Conservation (phyloP, 2,888 invertebrate genomes). For the Rhynchonema sp. region DNA sequence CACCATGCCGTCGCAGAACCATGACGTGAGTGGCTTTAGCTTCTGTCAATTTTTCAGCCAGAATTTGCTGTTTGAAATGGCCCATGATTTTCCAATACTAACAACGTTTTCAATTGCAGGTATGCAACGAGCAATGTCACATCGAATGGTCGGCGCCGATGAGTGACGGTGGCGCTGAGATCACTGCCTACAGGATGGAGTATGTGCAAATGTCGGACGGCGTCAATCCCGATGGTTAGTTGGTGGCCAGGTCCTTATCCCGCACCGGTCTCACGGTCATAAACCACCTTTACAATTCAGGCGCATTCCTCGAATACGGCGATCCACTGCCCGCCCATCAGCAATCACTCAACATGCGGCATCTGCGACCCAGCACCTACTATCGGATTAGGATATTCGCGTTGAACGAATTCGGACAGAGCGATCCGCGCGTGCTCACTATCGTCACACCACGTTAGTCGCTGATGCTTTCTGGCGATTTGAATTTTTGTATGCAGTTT, state of each 20-base stretch:
- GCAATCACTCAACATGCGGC: constrained; percentile 17
- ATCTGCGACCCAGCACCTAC: constrained; percentile 51
- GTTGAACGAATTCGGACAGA: constrained; percentile 61
- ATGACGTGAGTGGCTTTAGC: too few species aligned
- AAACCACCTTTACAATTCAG: too few species aligned
- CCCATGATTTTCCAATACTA: too few species aligned
- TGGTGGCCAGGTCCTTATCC: too few species aligned
- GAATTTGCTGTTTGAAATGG: too few species aligned
- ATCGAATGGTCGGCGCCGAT: not conserved
- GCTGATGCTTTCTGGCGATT: too few species aligned
- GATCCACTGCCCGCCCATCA: not conserved
- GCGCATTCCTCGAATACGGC: not conserved
- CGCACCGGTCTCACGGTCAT: too few species aligned
- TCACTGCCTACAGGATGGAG: not conserved
- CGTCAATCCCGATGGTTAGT: not conserved
- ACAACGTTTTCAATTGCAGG: too few species aligned
- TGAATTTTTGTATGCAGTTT: too few species aligned
- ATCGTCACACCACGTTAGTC: constrained; percentile 55
- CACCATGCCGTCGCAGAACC: too few species aligned
- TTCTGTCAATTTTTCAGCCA: too few species aligned
- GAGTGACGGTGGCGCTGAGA: not conserved
- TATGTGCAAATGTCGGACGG: not conserved
- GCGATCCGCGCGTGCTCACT: constrained; percentile 52
- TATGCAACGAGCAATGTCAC: not conserved
- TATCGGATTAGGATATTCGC: constrained; percentile 65